A percentile compares a stretch with the other conserved stretches of the same genome.
phyloP scores from a whole-genome alignment of 2,888 invertebrate species.

The Ecdyonurus torrentis region DNA sequence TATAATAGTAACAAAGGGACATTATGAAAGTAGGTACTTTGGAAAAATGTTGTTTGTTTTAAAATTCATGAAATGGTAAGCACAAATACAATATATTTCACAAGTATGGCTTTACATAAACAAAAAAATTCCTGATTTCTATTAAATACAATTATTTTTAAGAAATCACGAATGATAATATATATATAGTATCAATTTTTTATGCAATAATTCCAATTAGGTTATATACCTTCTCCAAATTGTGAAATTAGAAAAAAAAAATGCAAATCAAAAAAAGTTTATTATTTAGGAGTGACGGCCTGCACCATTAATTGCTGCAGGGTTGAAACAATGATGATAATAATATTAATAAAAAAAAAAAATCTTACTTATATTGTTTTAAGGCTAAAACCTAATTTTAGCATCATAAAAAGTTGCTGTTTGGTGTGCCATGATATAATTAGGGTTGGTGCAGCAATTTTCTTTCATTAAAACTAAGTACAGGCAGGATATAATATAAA shows the following conservation, averaged over 20 bases:
- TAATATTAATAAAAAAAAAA: not conserved
- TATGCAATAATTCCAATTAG: not conserved
- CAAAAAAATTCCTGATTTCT: constrained; percentile 9
- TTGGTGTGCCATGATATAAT: not conserved
- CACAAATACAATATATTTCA: constrained; percentile 34
- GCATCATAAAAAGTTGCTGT: not conserved
- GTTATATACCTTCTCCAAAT: not conserved
- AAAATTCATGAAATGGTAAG: constrained; percentile 18
- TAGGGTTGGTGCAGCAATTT: not conserved
- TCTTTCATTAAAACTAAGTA: constrained; percentile 7
- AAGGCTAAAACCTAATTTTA: not conserved
- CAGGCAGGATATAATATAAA: constrained; percentile 3
- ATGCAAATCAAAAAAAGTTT: not conserved
- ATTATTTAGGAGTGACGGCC: not conserved
- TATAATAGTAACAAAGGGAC: not conserved
- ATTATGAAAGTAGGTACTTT: not conserved
- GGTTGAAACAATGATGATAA: not conserved
- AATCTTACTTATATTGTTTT: constrained; percentile 1
- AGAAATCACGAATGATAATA: constrained; percentile 1
- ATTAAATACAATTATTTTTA: constrained; percentile 11
- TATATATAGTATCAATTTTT: not conserved
- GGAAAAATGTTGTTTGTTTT: not conserved
- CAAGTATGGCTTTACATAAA: constrained; percentile 31
- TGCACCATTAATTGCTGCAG: constrained; percentile 1
- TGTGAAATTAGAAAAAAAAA: not conserved